Evolutionary conservation across 2,888 invertebrate species (phyloP).

Genomic region (Agriopis marginaria): DNA sequence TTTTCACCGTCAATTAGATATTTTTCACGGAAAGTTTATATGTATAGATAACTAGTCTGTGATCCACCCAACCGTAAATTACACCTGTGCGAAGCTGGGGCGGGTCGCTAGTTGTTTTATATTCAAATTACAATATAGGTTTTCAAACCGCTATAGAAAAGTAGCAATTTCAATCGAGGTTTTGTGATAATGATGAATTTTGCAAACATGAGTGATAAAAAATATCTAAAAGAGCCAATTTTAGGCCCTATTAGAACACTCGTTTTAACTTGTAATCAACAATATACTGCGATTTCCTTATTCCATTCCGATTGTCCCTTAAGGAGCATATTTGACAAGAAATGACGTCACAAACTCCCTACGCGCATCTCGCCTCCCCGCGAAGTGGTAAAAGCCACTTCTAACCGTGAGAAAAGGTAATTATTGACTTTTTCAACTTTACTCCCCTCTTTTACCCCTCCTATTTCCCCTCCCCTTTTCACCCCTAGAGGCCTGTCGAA

Average conservation of each 20-base stretch:
- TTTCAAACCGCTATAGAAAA: no score
- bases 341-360: slow-evolving; percentile 14
- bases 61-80: no score
- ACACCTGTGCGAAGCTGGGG: no score
- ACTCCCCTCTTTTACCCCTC: slow-evolving; percentile 44
- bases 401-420: slow-evolving; percentile 78
- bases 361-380: slow-evolving; percentile 22
- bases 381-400: slow-evolving; percentile 67
- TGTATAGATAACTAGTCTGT: no score
- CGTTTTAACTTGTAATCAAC: background rate
- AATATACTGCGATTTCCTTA: slow-evolving; percentile 6
- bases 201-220: no score
- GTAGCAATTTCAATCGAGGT: no score
- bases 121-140: no score
- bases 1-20: no score
- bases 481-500: slow-evolving; percentile 65
- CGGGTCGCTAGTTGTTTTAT: no score
- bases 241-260: background rate
- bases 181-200: no score
- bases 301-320: slow-evolving; percentile 33
- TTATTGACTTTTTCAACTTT: slow-evolving; percentile 81
- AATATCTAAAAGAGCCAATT: no score
- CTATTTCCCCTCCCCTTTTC: slow-evolving; percentile 39
- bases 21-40: no score
- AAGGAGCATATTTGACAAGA: slow-evolving; percentile 14